phyloP scores from a whole-genome alignment of 2,888 invertebrate genomes.

The Agrotis puta region DNA sequence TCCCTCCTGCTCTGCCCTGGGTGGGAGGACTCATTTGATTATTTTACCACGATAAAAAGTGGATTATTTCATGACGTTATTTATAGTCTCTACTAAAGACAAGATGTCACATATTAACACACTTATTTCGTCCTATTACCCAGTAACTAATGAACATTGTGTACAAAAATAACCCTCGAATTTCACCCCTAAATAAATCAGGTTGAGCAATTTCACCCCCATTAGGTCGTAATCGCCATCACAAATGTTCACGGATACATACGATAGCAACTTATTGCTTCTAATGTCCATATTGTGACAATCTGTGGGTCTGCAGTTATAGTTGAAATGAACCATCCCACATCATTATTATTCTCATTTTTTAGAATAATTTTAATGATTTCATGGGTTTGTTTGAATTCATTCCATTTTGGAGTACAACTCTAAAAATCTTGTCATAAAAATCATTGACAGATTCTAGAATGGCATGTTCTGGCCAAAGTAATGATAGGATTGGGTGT shows the following conservation, averaged over 20 bases:
- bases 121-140: not conserved
- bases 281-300: conserved; percentile 1
- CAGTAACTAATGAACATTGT: conserved; percentile 16
- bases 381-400: too few relatives aligned
- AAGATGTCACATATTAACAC: not conserved
- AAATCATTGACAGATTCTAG: too few relatives aligned
- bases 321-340: not conserved
- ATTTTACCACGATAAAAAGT: too few relatives aligned
- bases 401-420: too few relatives aligned
- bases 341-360: not conserved
- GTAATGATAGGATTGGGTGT: too few relatives aligned
- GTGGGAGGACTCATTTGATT: too few relatives aligned
- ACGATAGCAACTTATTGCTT: conserved; percentile 45
- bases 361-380: not conserved
- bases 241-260: conserved; percentile 54
- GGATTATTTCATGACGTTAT: too few relatives aligned
- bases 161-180: conserved; percentile 32
- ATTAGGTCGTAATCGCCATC: conserved; percentile 68
- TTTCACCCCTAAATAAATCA: conserved; percentile 74
- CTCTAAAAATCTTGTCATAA: too few relatives aligned
- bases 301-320: not conserved
- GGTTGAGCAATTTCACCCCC: conserved; percentile 73
- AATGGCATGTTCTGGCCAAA: too few relatives aligned
- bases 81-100: too few relatives aligned
- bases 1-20: too few relatives aligned